Base-by-base conservation (phyloP, 2,888 invertebrate species). In the Agrochola lychnidis region DNA sequence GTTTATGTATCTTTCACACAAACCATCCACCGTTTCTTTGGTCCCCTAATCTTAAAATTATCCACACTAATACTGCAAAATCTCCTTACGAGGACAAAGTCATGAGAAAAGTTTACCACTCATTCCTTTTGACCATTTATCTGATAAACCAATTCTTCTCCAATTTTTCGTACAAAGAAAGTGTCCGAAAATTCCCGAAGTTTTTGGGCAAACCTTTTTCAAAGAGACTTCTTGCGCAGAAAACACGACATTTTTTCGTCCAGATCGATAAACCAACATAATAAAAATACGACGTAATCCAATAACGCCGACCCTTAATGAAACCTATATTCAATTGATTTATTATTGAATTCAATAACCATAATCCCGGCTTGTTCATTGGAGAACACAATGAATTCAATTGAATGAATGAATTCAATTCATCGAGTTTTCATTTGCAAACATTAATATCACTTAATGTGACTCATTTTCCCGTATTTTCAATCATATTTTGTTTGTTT, bases 161-260 rank as follows among this genome's bases (percentile, higher is more conserved):
- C 14, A 42, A 42, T n/a, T 19, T n/a, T 10, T 10, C 40, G 6
- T 19, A 48, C 30, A 53, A 53, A 76, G 19, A 70, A 53, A 45
- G 2, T 53, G 36, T 36, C 16, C 30, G 10, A 12, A 70, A 53
- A 30, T 30, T 25, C 19, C 22, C 14, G 6, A n/a, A 9, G n/a
- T 56, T 70, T 79, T 74, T 75, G 56, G 30, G n/a, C 30, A 70
- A 81, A 61, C 22, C 19, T 62, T 40, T 80, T 51, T 25, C 14
- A 71, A 53, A 72, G 25, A 48, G 30, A 30, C 61, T 76, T 73
- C 59, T 40, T 85, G 73, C 83, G 83, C 83, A 83, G 85, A 76
- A 57, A 68, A 82, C 42, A 45, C 25, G 53, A 42, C 53, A 25
- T 61, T 67, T 73, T 80, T 62, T 42, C 59, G 36, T 53, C 14